Evolutionary conservation across 2,797 vertebrate genomes (phyloP).

Genomic region (Hydrophis major): DNA sequence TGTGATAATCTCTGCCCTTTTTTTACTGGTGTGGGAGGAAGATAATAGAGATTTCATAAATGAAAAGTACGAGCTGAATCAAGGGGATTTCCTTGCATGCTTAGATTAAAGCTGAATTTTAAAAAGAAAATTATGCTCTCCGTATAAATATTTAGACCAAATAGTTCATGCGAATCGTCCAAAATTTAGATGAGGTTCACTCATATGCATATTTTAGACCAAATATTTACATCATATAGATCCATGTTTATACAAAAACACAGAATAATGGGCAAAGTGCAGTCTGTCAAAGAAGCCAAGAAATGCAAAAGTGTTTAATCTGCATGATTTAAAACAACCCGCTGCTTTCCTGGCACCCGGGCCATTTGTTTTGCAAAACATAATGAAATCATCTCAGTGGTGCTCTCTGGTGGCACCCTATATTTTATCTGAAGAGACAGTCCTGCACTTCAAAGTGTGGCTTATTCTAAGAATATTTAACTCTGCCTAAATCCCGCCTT

Average conservation of each 20-base stretch:
- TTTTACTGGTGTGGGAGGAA: not conserved
- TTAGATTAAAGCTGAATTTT: not conserved
- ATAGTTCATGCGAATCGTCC: not conserved
- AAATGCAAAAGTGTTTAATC: not conserved
- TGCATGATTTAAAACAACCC: not conserved
- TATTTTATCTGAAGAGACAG: rapidly evolving
- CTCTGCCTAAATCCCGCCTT: not conserved
- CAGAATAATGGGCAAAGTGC: not conserved
- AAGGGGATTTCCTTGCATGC: not conserved
- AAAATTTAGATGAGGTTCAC: not conserved
- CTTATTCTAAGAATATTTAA: not conserved
- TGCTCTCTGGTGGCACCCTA: constrained; percentile 32
- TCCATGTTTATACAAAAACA: not conserved
- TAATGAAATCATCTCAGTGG: not conserved
- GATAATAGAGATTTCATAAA: not conserved
- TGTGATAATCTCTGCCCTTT: not conserved
- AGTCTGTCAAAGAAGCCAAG: not conserved
- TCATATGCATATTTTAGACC: not conserved
- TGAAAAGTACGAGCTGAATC: not conserved
- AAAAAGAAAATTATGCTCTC: not conserved
- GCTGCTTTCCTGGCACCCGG: not conserved
- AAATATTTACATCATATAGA: not conserved
- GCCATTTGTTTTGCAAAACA: not conserved
- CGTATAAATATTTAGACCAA: not conserved
- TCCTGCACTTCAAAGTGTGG: not conserved